Percentiles rank a stretch among this genome's conserved stretches.
Evolutionary conservation across 2,113 vertebrate species (phyloP).

Genomic region (Crypturellus undulatus): DNA sequence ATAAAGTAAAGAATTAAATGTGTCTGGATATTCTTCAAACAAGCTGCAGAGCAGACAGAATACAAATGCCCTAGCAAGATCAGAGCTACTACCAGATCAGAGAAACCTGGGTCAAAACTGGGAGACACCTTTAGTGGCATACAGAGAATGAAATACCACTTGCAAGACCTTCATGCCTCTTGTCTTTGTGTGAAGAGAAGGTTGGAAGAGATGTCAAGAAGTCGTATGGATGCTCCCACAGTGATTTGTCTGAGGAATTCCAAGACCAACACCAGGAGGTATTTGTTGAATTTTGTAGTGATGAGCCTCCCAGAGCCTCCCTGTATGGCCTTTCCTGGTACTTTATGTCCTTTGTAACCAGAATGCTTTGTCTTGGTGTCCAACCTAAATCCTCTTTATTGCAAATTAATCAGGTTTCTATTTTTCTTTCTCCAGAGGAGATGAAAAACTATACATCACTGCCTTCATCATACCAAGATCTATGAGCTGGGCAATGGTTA

Average conservation of each 20-base stretch:
- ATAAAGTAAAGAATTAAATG: not conserved
- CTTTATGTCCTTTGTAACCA: not conserved
- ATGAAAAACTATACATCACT: not conserved
- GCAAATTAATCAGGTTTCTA: constrained; percentile 14
- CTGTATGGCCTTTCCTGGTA: not conserved
- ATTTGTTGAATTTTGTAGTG: not conserved
- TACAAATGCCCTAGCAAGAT: not conserved
- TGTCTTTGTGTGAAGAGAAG: not conserved
- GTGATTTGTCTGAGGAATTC: not conserved
- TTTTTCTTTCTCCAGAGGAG: not conserved
- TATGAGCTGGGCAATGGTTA: constrained; percentile 8
- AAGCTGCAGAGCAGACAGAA: not conserved
- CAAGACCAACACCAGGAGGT: not conserved
- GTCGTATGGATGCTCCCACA: accelerated
- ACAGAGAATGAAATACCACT: not conserved
- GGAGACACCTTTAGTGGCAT: not conserved
- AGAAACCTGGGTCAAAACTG: not conserved
- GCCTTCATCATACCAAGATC: not conserved
- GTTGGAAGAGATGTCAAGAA: not conserved
- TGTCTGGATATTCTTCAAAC: not conserved
- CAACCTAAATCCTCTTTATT: not conserved
- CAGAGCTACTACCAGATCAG: not conserved
- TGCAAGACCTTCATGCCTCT: not conserved
- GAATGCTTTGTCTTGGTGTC: not conserved
- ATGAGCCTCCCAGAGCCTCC: not conserved